Conservation (phyloP, 2,888 invertebrate genomes). For the Polydrusus cervinus region DNA sequence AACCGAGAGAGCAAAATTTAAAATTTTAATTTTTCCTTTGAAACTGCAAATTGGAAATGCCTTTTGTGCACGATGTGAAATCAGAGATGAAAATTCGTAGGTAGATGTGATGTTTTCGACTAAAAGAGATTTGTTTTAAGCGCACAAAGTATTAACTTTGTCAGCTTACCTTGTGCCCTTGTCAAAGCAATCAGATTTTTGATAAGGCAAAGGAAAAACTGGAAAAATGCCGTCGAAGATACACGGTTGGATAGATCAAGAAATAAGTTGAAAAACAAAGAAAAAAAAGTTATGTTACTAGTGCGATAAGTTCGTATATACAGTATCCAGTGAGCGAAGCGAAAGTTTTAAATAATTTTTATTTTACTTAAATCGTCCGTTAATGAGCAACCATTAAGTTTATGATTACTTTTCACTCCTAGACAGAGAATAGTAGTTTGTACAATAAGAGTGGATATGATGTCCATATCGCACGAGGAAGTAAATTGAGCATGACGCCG, state of each 20-base stretch:
- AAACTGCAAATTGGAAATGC: slow-evolving; percentile 7
- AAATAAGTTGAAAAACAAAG: neutral
- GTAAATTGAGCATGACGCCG: too few relatives aligned
- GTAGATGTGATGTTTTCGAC: neutral
- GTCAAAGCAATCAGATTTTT: slow-evolving; percentile 29
- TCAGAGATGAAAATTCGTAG: neutral
- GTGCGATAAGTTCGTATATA: too few relatives aligned
- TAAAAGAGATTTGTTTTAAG: slow-evolving; percentile 26
- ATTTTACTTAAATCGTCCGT: too few relatives aligned
- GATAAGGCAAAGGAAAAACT: neutral
- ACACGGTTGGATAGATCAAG: neutral
- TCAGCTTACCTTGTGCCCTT: slow-evolving; percentile 25
- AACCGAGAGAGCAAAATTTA: neutral
- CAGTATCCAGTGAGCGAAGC: too few relatives aligned
- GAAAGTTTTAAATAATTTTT: too few relatives aligned
- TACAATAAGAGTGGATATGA: too few relatives aligned
- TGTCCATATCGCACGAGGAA: too few relatives aligned
- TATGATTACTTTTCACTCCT: too few relatives aligned
- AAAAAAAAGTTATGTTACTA: too few relatives aligned
- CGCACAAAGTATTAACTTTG: slow-evolving; percentile 19
- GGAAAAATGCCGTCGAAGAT: neutral
- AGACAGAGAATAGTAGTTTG: too few relatives aligned
- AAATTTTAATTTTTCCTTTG: slow-evolving; percentile 14
- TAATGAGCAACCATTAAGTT: too few relatives aligned
- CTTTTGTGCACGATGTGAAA: slow-evolving; percentile 1